Evolutionary conservation across 2,797 vertebrate genomes (phyloP).

Genomic region (Tenualosa thibaudeaui): DNA sequence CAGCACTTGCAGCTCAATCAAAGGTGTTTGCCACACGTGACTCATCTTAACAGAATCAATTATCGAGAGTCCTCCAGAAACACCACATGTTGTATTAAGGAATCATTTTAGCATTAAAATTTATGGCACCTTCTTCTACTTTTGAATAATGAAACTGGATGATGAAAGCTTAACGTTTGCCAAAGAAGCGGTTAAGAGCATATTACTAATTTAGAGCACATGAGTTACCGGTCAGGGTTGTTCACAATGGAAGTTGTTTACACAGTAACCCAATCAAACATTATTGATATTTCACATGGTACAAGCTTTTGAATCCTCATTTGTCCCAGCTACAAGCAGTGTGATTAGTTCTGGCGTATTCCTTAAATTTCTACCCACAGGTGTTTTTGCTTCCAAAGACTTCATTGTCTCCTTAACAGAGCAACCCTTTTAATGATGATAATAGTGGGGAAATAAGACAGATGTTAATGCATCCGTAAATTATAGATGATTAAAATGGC

Average conservation of each 20-base stretch:
- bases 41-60: conserved; percentile 25
- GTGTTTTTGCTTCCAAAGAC: not conserved
- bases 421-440: conserved; percentile 75
- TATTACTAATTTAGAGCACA: conserved; percentile 38
- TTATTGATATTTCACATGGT: conserved; percentile 37
- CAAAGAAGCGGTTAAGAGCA: conserved; percentile 53
- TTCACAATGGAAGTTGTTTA: conserved; percentile 40
- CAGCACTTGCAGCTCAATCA: conserved; percentile 17
- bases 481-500: conserved; percentile 77
- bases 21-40: conserved; percentile 24
- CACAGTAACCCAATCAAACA: conserved; percentile 34
- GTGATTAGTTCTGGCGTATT: not conserved
- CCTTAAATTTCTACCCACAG: conserved; percentile 16
- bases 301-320: not conserved
- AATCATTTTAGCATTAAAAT: conserved; percentile 32
- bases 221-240: conserved; percentile 25
- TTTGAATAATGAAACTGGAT: conserved; percentile 54
- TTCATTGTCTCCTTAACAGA: conserved; percentile 46
- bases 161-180: conserved; percentile 46
- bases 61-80: conserved; percentile 16
- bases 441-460: conserved; percentile 71
- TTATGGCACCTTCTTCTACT: conserved; percentile 30
- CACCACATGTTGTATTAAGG: conserved; percentile 12
- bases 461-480: conserved; percentile 75
- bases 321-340: not conserved